These are phyloP conservation scores for Tenualosa thibaudeaui DNA, from an alignment of 2,797 vertebrate species.

Conservation along the genomic window DNA sequence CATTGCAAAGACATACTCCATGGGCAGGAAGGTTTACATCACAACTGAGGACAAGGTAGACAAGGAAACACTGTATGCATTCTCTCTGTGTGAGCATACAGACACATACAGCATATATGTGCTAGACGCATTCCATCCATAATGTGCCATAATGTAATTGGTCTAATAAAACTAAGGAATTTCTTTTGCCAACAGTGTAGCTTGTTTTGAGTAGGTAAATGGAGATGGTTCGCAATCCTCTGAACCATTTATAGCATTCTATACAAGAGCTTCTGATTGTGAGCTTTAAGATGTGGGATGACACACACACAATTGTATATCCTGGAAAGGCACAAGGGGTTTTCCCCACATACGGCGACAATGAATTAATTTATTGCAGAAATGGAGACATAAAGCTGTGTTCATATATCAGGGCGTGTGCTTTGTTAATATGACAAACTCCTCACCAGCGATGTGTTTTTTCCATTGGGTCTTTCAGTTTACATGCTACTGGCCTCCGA, in stretches of 20 bases:
- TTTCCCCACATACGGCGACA: neutral
- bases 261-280: neutral
- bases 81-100: neutral
- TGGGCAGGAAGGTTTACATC: slow-evolving; percentile 1
- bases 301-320: neutral
- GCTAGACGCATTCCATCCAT: slow-evolving; percentile 12
- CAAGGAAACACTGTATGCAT: neutral
- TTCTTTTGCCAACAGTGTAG: neutral
- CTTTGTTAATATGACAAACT: neutral
- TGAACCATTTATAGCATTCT: neutral
- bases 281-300: neutral
- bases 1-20: slow-evolving; percentile 8
- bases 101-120: neutral
- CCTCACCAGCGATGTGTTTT: neutral
- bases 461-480: neutral
- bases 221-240: neutral
- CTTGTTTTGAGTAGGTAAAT: slow-evolving; percentile 3
- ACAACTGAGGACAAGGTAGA: neutral
- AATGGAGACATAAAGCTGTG: neutral
- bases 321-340: neutral
- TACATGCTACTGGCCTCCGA: neutral
- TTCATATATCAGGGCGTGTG: neutral
- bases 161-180: slow-evolving; percentile 20
- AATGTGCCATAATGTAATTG: slow-evolving; percentile 29
- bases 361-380: neutral